Base-by-base conservation (phyloP, 2,888 invertebrate genomes). In the Cetonia aurata region DNA sequence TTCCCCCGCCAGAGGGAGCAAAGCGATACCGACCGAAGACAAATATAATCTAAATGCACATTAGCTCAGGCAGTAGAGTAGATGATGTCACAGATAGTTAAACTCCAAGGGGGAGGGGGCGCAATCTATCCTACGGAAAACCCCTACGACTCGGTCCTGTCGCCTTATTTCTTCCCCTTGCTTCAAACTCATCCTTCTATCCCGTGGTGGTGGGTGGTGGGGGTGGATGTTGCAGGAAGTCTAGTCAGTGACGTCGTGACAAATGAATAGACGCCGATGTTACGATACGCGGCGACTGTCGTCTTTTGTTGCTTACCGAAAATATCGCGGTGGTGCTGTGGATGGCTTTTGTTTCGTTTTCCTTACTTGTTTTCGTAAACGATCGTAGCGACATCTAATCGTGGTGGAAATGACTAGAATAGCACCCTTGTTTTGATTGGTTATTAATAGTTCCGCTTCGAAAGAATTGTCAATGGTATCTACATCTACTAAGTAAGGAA, bases 211-310 rank as follows among this genome's bases (percentile, higher is more conserved):
- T 25, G 25, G 25, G 25, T 25, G 25, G 25, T 25, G 25, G 3
- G 67, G 70, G 71, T 60, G 68, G 82, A 25, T 25, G 25, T 25
- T 81, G 83, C 82, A 83, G 82, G 50, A 50, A 50, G 50, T 50
- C 50, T 50, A 15, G 80, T 82, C 81, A 77, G 79, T 80, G 82
- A 82, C 82, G 83, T 81, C 81, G 79, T 50, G 83, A 84, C 83
- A 84, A 84, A 84, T 84, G 84, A 83, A 83, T 81, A 82, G 83
- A 81, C 83, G 82, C 83, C 83, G 77, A 76, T 78, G 81, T 80
- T 81, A 80, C 80, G 79, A 62, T 62, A 25, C 55, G 55, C 37
- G 13, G 17, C 31, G 55, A 33, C 31, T 15, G 37, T 37, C 55
- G 55, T 37, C 55, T 31, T 37, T 50, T 57, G 33, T 48, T 67